Conservation (phyloP, 1,140 invertebrate genomes). For the Bathynomus jamesi region DNA sequence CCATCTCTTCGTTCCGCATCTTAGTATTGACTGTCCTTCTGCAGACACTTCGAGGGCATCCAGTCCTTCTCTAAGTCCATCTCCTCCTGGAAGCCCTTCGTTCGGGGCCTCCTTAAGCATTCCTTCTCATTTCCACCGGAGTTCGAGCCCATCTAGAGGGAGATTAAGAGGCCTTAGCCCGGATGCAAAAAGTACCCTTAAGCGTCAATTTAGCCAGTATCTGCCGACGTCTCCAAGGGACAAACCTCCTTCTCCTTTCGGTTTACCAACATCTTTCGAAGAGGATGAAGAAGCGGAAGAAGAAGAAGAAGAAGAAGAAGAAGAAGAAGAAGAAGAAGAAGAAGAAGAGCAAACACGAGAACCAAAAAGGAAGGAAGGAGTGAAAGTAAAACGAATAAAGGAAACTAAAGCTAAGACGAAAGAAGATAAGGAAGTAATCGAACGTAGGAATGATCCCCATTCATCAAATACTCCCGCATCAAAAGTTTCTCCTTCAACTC, state of each 20-base stretch:
- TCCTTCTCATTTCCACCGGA: neutral
- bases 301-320: neutral
- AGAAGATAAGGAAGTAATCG: too few species aligned
- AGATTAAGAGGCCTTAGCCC: neutral
- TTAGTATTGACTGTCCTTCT: conserved; percentile 30
- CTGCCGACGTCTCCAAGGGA: neutral
- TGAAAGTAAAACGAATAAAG: too few species aligned
- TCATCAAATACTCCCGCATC: too few species aligned
- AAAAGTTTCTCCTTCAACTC: too few species aligned
- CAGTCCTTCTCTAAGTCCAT: conserved; percentile 14
- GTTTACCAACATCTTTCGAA: conserved; percentile 10
- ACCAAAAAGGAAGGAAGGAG: too few species aligned
- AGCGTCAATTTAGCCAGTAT: conserved; percentile 8
- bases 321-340: too few species aligned
- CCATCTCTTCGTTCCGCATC: conserved; percentile 32
- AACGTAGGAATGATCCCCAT: too few species aligned
- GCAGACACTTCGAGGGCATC: conserved; percentile 21
- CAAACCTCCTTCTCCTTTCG: neutral
- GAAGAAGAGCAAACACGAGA: too few species aligned
- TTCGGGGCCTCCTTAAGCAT: neutral
- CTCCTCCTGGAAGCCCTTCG: conserved; percentile 12
- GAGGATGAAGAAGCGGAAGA: conserved; percentile 1
- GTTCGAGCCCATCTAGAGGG: neutral
- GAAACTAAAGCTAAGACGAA: too few species aligned
- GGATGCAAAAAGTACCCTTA: neutral